phyloP scores from a whole-genome alignment of 2,888 invertebrate species.

The Pyrgus malvae region DNA sequence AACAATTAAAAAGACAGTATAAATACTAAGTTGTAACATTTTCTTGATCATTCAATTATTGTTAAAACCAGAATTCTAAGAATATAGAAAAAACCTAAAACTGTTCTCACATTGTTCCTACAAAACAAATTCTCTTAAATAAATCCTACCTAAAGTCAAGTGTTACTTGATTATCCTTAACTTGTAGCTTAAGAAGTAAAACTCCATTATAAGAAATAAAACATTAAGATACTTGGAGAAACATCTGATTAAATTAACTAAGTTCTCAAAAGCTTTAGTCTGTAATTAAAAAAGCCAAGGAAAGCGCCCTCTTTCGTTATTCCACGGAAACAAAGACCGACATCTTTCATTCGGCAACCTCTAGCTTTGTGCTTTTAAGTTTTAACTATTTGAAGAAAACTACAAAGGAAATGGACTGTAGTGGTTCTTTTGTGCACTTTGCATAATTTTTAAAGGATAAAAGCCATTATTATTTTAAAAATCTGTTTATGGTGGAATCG shows the following conservation, averaged over 20 bases:
- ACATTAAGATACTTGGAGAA: slow-evolving; percentile 22
- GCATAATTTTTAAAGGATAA: no score
- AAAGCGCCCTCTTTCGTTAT: slow-evolving; percentile 5
- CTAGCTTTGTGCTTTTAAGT: not conserved
- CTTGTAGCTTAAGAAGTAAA: slow-evolving; percentile 9
- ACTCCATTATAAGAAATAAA: slow-evolving; percentile 19
- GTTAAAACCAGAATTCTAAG: no score
- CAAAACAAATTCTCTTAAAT: no score
- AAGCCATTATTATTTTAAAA: no score
- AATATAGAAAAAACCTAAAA: no score
- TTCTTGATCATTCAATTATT: no score
- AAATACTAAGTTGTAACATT: no score
- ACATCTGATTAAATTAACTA: slow-evolving; percentile 24
- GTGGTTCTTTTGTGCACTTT: no score
- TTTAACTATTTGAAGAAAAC: not conserved
- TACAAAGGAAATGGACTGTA: no score
- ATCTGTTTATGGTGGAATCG: no score
- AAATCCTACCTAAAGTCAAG: not conserved
- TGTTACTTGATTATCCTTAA: slow-evolving; percentile 9
- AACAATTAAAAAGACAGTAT: no score
- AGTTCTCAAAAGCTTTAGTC: slow-evolving; percentile 24
- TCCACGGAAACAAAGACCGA: slow-evolving; percentile 10
- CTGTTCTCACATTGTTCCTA: no score
- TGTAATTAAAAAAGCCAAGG: slow-evolving; percentile 20
- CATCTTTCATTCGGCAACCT: slow-evolving; percentile 6